These are phyloP conservation scores for Anhinga rufa DNA, from an alignment of 2,113 vertebrate genomes.

Conservation along the genomic window DNA sequence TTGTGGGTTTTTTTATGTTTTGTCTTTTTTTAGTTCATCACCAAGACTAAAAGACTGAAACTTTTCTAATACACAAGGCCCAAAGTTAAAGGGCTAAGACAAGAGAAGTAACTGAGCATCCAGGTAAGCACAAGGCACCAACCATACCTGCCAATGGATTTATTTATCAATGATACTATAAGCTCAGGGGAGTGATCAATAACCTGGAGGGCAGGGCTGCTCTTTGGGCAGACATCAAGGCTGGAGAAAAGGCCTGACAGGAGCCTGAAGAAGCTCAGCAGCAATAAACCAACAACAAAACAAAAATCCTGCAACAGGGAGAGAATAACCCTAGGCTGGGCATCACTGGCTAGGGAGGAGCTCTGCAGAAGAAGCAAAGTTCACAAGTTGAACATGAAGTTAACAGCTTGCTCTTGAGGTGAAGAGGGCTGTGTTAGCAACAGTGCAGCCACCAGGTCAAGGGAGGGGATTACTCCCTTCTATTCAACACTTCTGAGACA, in stretches of 20 bases:
- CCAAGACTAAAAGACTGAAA: background rate
- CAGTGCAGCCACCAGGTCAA: background rate
- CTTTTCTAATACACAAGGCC: background rate
- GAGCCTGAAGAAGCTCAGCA: background rate
- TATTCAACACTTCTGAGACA: background rate
- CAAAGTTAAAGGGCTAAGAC: background rate
- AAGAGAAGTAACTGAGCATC: background rate
- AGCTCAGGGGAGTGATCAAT: background rate
- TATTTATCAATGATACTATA: background rate
- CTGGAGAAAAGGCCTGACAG: background rate
- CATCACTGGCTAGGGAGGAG: background rate
- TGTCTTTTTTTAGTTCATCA: background rate
- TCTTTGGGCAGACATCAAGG: background rate
- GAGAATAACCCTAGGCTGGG: background rate
- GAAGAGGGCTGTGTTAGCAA: background rate
- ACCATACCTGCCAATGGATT: background rate
- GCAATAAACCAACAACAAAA: background rate
- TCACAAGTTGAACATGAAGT: background rate
- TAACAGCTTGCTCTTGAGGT: background rate
- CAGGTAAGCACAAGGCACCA: background rate
- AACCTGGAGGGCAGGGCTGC: background rate
- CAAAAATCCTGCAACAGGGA: background rate
- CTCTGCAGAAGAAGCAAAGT: background rate
- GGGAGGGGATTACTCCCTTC: background rate
- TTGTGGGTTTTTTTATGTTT: too few species aligned